Evolutionary conservation across 2,888 invertebrate species (phyloP).

Genomic region (Melanophora roralis): DNA sequence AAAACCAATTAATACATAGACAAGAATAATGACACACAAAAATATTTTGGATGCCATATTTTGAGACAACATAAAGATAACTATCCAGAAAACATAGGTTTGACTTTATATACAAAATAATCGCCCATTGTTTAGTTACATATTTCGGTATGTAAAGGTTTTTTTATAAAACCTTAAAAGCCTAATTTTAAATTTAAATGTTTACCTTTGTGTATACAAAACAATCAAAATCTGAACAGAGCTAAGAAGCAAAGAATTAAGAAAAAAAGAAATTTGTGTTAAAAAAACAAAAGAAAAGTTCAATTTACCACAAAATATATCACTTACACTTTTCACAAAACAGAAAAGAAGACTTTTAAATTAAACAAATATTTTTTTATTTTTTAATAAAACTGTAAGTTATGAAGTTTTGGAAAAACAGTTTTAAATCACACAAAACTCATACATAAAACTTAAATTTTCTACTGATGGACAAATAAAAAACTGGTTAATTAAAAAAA

Average conservation of each 20-base stretch:
- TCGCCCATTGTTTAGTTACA: constrained; percentile 8
- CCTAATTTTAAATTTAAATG: constrained; percentile 22
- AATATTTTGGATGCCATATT: constrained; percentile 44
- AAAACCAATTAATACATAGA: constrained; percentile 39
- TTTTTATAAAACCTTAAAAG: constrained; percentile 24
- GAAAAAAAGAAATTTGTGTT: constrained; percentile 29
- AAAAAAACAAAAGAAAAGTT: constrained; percentile 12
- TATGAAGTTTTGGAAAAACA: too few relatives aligned
- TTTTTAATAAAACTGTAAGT: too few relatives aligned
- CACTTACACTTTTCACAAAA: constrained; percentile 25
- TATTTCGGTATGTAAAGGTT: constrained; percentile 41
- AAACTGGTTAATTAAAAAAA: too few relatives aligned
- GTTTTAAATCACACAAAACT: too few relatives aligned
- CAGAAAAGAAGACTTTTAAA: background rate
- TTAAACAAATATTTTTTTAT: too few relatives aligned
- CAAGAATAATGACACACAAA: background rate
- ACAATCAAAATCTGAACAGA: background rate
- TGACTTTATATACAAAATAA: constrained; percentile 28
- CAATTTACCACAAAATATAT: constrained; percentile 44
- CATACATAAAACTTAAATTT: too few relatives aligned
- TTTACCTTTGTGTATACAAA: constrained; percentile 43
- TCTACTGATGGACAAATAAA: too few relatives aligned
- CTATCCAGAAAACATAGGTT: constrained; percentile 29
- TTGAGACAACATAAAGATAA: background rate
- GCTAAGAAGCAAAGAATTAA: background rate